These are phyloP conservation scores for Pluvialis apricaria DNA, from an alignment of 2,113 vertebrate species.

Conservation along the genomic window DNA sequence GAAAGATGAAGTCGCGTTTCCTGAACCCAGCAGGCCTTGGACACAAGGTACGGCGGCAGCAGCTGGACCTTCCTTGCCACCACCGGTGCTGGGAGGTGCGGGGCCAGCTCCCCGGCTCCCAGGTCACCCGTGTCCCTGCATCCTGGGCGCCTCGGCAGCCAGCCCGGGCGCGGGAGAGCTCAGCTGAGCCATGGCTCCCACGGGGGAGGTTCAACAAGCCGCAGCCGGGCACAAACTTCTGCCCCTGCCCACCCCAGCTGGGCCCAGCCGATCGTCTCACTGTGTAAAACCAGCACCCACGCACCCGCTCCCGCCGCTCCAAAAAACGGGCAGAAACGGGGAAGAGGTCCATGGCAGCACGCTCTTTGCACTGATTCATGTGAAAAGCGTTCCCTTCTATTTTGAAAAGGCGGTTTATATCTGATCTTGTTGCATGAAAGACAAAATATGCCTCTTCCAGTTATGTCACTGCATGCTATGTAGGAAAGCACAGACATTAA, in stretches of 20 bases:
- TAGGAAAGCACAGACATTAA: background rate
- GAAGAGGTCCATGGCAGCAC: background rate
- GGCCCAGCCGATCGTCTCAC: background rate
- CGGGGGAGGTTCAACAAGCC: background rate
- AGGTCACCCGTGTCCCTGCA: fast-evolving
- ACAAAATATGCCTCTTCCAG: background rate
- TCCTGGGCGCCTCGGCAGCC: background rate
- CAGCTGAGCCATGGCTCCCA: background rate
- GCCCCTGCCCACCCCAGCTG: background rate
- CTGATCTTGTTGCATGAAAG: background rate
- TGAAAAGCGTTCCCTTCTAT: background rate
- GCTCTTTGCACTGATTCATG: background rate
- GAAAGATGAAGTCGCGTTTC: background rate
- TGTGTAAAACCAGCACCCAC: background rate
- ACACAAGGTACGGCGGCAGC: fast-evolving
- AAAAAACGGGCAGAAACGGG: background rate
- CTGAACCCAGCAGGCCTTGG: background rate
- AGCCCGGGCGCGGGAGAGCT: fast-evolving
- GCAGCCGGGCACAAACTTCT: background rate
- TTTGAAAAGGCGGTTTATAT: background rate
- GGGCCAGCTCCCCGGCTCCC: background rate
- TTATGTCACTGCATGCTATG: background rate
- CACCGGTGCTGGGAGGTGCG: fast-evolving
- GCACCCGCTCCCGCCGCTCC: background rate
- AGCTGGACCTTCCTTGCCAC: background rate